Base-by-base conservation (phyloP, 2,113 vertebrate genomes). In the Percopsis transmontana region DNA sequence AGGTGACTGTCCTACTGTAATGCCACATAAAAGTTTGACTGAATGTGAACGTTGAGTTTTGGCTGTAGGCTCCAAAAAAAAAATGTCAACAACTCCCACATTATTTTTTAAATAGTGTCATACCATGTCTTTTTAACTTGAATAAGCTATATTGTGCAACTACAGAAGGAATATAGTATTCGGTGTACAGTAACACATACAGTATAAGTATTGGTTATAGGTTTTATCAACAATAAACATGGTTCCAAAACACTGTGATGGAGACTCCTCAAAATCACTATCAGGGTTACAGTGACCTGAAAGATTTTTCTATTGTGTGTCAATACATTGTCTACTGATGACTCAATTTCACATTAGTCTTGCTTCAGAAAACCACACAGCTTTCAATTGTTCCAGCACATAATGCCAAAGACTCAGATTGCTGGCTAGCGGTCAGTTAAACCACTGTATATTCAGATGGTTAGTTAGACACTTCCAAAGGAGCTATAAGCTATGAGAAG, bases 41-140 rank as follows among this genome's bases (percentile, higher is more conserved):
- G n/a, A n/a, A n/a, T n/a, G n/a, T 79, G 62, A 76, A 81, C 78
- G 77, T 79, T 71, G 62, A 68, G 66, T n/a, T n/a, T n/a, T n/a
- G n/a, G n/a, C n/a, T n/a, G n/a, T n/a, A n/a, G n/a, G n/a, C n/a
- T n/a, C n/a, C n/a, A n/a, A n/a, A n/a, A n/a, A n/a, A n/a, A n/a
- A n/a, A n/a, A n/a, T n/a, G n/a, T n/a, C n/a, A n/a, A n/a, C n/a
- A n/a, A n/a, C n/a, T n/a, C n/a, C n/a, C n/a, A n/a, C n/a, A n/a
- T n/a, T n/a, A n/a, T n/a, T n/a, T n/a, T n/a, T n/a, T 38, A 61
- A 67, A 77, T 58, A 45, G 61, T 62, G 72, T 72, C 52, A 58
- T 38, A n/a, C n/a, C 5, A 41, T 24, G 19, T 53, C 14, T 62
- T 71, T 66, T 65, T 52, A 58, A 21, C 68, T 64, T 58, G 54